Percentiles rank a stretch among this genome's conserved stretches.
Evolutionary conservation across 2,797 vertebrate species (phyloP).

Genomic region (Alca torda): DNA sequence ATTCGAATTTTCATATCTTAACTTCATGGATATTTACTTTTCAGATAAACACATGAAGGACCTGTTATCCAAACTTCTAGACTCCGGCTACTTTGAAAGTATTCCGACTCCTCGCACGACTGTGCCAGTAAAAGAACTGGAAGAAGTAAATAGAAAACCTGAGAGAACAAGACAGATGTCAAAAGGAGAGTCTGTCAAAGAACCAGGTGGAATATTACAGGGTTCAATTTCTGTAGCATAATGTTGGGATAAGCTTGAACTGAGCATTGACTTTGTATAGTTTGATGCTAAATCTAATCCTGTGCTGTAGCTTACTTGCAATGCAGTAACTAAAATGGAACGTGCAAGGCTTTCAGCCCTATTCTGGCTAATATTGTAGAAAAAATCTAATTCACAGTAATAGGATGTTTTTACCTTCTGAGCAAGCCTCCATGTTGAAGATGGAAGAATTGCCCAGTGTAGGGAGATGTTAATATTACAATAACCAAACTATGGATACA

Average conservation of each 20-base stretch:
- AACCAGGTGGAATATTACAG: constrained; percentile 71
- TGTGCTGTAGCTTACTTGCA: not conserved
- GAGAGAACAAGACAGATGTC: constrained; percentile 62
- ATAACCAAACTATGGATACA: not conserved
- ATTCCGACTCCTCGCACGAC: constrained; percentile 78
- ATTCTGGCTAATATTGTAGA: not conserved
- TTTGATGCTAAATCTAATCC: not conserved
- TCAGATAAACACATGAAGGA: constrained; percentile 91
- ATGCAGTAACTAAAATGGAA: not conserved
- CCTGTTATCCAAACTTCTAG: constrained; percentile 83
- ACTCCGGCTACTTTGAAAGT: constrained; percentile 89
- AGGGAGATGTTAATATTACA: not conserved
- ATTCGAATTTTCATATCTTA: not conserved
- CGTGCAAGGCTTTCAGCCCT: not conserved
- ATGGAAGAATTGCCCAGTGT: not conserved
- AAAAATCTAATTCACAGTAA: not conserved
- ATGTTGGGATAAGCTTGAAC: not conserved
- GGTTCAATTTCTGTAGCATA: not conserved
- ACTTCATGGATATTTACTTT: constrained; percentile 23
- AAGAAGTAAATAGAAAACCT: constrained; percentile 62
- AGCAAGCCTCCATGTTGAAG: not conserved
- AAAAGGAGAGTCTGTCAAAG: constrained; percentile 66
- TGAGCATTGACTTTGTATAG: not conserved
- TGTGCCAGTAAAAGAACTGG: constrained; percentile 61
- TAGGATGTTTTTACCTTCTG: not conserved